Evolutionary conservation across 2,113 vertebrate genomes (phyloP).

Genomic region (Erythrocebus patas): DNA sequence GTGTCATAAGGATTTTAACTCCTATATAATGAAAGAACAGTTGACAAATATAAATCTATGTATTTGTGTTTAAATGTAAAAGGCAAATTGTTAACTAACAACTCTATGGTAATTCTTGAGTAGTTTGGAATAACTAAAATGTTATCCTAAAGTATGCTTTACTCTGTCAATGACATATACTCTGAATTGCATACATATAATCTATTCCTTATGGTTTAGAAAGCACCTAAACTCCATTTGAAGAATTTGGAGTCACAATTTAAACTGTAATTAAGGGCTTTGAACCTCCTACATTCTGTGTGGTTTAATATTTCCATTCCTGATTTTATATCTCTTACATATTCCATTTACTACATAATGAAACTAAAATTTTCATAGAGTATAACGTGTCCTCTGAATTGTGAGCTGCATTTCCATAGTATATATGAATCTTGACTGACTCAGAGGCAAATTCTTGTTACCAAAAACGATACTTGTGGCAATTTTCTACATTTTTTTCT

Average conservation of each 20-base stretch:
- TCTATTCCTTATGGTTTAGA: neutral
- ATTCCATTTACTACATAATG: conserved; percentile 1
- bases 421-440: neutral
- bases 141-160: neutral
- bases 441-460: conserved; percentile 18
- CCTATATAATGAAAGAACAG: neutral
- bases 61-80: neutral
- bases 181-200: neutral
- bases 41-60: neutral
- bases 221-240: neutral
- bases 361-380: neutral
- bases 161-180: neutral
- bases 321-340: neutral
- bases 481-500: conserved; percentile 25
- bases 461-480: conserved; percentile 14
- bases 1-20: neutral
- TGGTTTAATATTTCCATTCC: conserved; percentile 24
- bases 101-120: neutral
- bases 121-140: neutral
- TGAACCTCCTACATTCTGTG: neutral
- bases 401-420: neutral
- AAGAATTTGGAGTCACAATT: neutral
- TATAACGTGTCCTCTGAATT: neutral
- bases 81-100: neutral
- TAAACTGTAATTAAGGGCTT: conserved; percentile 15